phyloP scores from a whole-genome alignment of 2,888 invertebrate genomes.

The Cephus nigrinus region DNA sequence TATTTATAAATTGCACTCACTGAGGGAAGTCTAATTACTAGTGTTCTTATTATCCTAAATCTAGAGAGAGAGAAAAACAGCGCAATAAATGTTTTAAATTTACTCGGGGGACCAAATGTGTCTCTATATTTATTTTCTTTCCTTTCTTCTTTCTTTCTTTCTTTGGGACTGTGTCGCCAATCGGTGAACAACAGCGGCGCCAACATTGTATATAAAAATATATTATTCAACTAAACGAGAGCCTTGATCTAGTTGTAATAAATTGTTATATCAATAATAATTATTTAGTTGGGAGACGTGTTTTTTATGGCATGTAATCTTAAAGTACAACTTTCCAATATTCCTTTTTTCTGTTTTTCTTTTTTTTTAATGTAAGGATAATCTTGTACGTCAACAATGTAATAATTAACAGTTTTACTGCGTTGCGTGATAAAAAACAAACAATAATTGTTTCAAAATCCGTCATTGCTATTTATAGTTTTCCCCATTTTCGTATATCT shows the following conservation, averaged over 20 bases:
- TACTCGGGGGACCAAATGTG: background rate
- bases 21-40: background rate
- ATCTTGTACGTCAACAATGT: background rate
- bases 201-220: constrained; percentile 39
- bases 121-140: background rate
- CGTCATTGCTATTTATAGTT: background rate
- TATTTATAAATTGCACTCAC: background rate
- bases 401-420: background rate
- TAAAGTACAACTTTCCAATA: background rate
- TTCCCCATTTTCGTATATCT: background rate
- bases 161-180: background rate
- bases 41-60: background rate
- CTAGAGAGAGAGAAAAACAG: background rate
- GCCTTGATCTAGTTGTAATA: constrained; percentile 47
- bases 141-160: background rate
- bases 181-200: constrained; percentile 24
- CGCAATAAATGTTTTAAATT: background rate
- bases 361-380: background rate
- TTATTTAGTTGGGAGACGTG: background rate
- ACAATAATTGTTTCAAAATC: background rate
- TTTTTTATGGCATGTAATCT: constrained; percentile 1
- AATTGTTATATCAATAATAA: constrained; percentile 4
- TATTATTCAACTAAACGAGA: constrained; percentile 44
- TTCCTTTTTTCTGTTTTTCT: background rate
- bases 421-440: background rate